A percentile compares a stretch with the other conserved stretches of the same genome.
Evolutionary conservation across 2,888 invertebrate genomes (phyloP).

Genomic region (Eubasilissa splendida): DNA sequence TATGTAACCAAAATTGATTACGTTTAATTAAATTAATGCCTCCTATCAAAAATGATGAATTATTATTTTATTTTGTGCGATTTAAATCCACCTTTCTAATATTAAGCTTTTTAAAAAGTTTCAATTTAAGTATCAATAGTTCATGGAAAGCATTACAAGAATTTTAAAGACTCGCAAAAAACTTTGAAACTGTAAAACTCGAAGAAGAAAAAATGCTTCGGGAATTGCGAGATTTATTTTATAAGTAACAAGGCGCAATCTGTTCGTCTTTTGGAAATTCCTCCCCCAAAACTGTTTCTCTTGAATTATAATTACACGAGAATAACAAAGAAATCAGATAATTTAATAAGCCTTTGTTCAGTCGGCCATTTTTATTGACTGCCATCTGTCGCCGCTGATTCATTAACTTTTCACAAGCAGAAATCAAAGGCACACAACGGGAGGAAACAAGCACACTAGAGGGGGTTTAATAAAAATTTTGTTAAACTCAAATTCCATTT

Average conservation of each 20-base stretch:
- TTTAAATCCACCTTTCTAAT: too few species aligned
- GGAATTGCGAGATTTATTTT: too few species aligned
- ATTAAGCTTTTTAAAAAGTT: too few species aligned
- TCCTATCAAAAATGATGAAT: too few species aligned
- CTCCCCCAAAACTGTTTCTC: neutral
- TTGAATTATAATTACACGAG: slow-evolving; percentile 20
- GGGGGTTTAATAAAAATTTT: slow-evolving; percentile 47
- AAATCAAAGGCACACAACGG: slow-evolving; percentile 51
- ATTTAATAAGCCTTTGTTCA: slow-evolving; percentile 43
- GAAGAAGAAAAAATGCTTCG: neutral
- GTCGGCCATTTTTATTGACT: slow-evolving; percentile 46
- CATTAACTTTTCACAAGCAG: slow-evolving; percentile 48
- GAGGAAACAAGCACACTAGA: slow-evolving; percentile 43
- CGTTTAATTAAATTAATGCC: too few species aligned
- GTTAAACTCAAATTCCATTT: slow-evolving; percentile 28
- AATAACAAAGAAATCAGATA: slow-evolving; percentile 33
- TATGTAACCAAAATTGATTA: too few species aligned
- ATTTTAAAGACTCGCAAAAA: too few species aligned
- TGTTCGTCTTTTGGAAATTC: neutral
- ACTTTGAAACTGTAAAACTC: neutral
- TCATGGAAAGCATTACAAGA: too few species aligned
- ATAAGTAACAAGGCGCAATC: neutral
- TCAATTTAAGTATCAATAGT: too few species aligned
- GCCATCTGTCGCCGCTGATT: slow-evolving; percentile 50
- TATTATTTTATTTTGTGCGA: too few species aligned